A percentile compares a stretch with the other conserved stretches of the same genome.
phyloP scores from a whole-genome alignment of 1,140 invertebrate genomes.

The Heliconius nattereri region DNA sequence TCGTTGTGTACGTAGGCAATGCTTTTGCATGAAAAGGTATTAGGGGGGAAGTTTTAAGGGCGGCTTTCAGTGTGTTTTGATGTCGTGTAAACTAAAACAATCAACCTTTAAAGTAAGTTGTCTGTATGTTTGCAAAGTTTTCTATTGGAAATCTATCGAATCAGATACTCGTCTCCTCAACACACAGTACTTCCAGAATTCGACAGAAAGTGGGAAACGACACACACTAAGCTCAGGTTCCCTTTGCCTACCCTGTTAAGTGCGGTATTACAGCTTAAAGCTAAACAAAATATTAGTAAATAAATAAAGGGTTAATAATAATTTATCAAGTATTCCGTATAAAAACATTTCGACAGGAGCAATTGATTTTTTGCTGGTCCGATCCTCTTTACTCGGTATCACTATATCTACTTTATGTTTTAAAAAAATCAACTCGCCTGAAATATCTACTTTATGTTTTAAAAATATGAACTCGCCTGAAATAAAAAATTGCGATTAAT shows the following conservation, averaged over 20 bases:
- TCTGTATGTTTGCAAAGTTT: neutral
- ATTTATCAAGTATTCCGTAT: neutral
- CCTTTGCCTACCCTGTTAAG: too few species aligned
- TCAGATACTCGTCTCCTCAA: neutral
- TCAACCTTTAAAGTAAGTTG: neutral
- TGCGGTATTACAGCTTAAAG: too few species aligned
- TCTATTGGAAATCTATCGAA: neutral
- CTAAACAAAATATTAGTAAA: too few species aligned
- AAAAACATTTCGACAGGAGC: neutral
- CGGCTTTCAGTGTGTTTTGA: slow-evolving; percentile 14
- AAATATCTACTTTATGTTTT: neutral
- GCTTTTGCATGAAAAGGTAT: slow-evolving; percentile 43
- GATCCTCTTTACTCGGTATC: neutral
- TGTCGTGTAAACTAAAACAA: slow-evolving; percentile 12
- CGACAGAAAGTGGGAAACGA: too few species aligned
- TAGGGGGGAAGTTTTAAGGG: slow-evolving; percentile 10
- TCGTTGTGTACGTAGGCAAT: slow-evolving; percentile 43
- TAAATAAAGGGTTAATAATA: neutral
- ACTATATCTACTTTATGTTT: neutral
- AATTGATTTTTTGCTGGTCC: neutral
- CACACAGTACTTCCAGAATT: too few species aligned
- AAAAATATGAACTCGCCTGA: neutral
- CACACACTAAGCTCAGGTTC: too few species aligned
- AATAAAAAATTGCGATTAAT: slow-evolving; percentile 40
- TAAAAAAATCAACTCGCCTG: neutral